phyloP scores from a whole-genome alignment of 2,888 invertebrate species.

The Acanthoscelides obtectus region DNA sequence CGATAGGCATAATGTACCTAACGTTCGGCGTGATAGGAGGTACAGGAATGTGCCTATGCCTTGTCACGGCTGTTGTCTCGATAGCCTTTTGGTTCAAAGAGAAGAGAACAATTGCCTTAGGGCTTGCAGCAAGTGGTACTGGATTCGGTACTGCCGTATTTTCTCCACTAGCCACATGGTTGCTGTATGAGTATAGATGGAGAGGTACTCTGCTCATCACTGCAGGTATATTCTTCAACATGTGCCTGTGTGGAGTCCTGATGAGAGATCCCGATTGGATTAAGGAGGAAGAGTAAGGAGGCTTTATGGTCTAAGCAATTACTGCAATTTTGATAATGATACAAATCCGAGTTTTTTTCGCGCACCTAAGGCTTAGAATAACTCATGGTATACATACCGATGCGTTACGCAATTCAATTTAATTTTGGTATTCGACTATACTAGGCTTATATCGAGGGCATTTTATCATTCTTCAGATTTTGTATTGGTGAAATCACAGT shows the following conservation, averaged over 20 bases:
- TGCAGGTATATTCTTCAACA: conserved; percentile 79
- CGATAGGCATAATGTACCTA: conserved; percentile 73
- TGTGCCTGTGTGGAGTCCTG: conserved; percentile 79
- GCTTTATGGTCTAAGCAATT: not conserved
- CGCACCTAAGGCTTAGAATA: not conserved
- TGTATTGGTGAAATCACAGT: too few species aligned
- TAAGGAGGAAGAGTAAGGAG: conserved; percentile 54
- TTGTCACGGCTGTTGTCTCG: conserved; percentile 86
- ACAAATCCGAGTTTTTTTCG: not conserved
- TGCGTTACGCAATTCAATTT: too few species aligned
- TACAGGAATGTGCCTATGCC: conserved; percentile 76
- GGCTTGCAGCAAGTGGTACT: conserved; percentile 83
- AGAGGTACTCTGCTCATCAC: conserved; percentile 74
- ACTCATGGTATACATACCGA: too few species aligned
- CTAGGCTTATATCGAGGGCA: too few species aligned
- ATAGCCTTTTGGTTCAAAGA: conserved; percentile 93
- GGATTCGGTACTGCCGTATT: conserved; percentile 88
- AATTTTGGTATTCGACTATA: too few species aligned
- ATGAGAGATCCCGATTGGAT: conserved; percentile 89
- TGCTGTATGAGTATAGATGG: conserved; percentile 77
- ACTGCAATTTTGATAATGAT: not conserved
- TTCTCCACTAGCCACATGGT: conserved; percentile 77
- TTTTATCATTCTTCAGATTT: too few species aligned
- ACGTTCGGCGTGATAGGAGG: conserved; percentile 85
- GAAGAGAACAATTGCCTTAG: conserved; percentile 78